phyloP scores from a whole-genome alignment of 2,113 vertebrate species.

The Erinaceus europaeus region DNA sequence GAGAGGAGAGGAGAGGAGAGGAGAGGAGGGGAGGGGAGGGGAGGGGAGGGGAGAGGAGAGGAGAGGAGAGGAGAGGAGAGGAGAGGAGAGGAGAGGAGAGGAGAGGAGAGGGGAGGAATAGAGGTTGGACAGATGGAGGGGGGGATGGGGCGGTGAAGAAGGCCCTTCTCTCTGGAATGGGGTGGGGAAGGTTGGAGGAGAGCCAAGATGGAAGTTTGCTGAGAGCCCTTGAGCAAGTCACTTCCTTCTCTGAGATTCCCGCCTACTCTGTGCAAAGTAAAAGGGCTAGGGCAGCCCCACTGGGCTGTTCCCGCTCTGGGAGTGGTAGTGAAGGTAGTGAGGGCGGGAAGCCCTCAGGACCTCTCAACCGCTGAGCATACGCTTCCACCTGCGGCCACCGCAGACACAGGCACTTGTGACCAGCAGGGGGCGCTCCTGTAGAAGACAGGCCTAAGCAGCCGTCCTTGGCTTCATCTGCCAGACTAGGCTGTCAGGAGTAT shows the following conservation, averaged over 20 bases:
- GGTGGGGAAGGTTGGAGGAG: too few relatives aligned
- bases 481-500: neutral
- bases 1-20: too few relatives aligned
- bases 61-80: too few relatives aligned
- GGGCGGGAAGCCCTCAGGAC: too few relatives aligned
- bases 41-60: too few relatives aligned
- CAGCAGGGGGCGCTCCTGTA: slow-evolving; percentile 71
- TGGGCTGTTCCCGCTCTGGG: too few relatives aligned
- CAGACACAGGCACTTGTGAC: neutral
- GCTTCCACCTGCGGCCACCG: neutral
- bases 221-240: neutral
- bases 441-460: slow-evolving; percentile 1
- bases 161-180: neutral
- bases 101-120: too few relatives aligned
- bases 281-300: neutral
- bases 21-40: too few relatives aligned
- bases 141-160: too few relatives aligned
- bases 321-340: too few relatives aligned
- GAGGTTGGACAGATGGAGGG: too few relatives aligned
- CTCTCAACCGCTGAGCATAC: neutral
- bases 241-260: neutral
- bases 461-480: accelerated
- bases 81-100: too few relatives aligned
- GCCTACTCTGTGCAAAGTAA: neutral
- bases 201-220: neutral